phyloP scores from a whole-genome alignment of 2,113 vertebrate species.

The Hippocampus zosterae region DNA sequence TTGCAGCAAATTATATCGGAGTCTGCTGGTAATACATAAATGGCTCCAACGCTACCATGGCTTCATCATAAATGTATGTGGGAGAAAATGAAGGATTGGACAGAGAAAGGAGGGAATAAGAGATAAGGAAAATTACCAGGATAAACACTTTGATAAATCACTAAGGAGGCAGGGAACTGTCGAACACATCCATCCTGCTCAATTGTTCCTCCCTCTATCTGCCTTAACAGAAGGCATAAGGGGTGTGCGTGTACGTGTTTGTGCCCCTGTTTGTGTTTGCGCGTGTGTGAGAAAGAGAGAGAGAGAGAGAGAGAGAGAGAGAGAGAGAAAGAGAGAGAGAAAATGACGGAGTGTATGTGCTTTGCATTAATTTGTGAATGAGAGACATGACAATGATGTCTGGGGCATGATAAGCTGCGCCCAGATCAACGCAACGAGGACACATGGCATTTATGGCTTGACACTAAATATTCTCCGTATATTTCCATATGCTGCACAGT shows the following conservation, averaged over 20 bases:
- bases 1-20: conserved; percentile 22
- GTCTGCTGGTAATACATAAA: conserved; percentile 29
- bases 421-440: conserved; percentile 41
- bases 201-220: conserved; percentile 41
- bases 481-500: conserved; percentile 34
- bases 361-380: background rate
- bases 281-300: conserved; percentile 4
- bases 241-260: conserved; percentile 21
- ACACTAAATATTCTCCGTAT: conserved; percentile 35
- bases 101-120: conserved; percentile 8
- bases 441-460: conserved; percentile 8
- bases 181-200: conserved; percentile 48
- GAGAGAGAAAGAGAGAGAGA: too few relatives aligned
- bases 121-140: conserved; percentile 49
- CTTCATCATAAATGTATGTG: conserved; percentile 15
- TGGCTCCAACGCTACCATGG: conserved; percentile 17
- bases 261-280: background rate
- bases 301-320: too few relatives aligned
- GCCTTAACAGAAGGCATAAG: conserved; percentile 47
- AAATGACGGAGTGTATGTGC: background rate
- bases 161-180: conserved; percentile 30
- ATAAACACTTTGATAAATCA: conserved; percentile 64
- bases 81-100: conserved; percentile 7
- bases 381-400: conserved; percentile 65
- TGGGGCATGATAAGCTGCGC: conserved; percentile 58